Base-by-base conservation (phyloP, 2,113 vertebrate genomes). In the Crocuta crocuta region DNA sequence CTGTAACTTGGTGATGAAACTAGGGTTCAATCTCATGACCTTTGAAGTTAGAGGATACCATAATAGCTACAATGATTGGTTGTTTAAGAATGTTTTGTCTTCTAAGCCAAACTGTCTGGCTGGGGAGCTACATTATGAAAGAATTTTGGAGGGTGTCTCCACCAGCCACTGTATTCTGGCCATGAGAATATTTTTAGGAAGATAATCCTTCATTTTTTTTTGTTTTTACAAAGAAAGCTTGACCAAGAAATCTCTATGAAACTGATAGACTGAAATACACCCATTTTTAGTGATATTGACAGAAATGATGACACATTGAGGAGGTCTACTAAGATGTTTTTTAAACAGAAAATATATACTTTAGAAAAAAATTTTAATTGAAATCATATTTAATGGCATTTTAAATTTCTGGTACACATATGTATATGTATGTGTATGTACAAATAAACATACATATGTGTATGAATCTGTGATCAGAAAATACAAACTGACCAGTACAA, bases 331-430 rank as follows among this genome's bases (percentile, higher is more conserved):
- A 53, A 68, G 73, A 74, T 80, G 4, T 2, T 45, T 83, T 73
- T 82, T 76, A 93, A 33, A 21, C 1, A 16, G 26, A 73, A 89
- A 71, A 65, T 78, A 68, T 4, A 79, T 19, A 93, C 28, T 79
- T 95, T 65, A 65, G 8, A 80, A 78, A 91, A 71, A 85, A 23
- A 17, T 45, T 48, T 48, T 45, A 85, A 58, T 4, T 87, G 12
- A 0, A 23, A 71, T 58, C 35, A 79, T 61, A 35, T 50, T 50
- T 90, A 9, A 65, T 45, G 21, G 12, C 4, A 35, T 94, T 79
- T 91, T 83, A 23, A 35, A 87, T 93, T 87, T 95, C n/a, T 91
- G 33, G 68, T 76, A 45, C 7, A 70, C 28, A 11, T 71, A 7
- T 45, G 1, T 94, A 33, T 6, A 13, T 35, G 15, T 39, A 2